Base-by-base conservation (phyloP, 1,140 invertebrate genomes). In the Dinoponera quadriceps region DNA sequence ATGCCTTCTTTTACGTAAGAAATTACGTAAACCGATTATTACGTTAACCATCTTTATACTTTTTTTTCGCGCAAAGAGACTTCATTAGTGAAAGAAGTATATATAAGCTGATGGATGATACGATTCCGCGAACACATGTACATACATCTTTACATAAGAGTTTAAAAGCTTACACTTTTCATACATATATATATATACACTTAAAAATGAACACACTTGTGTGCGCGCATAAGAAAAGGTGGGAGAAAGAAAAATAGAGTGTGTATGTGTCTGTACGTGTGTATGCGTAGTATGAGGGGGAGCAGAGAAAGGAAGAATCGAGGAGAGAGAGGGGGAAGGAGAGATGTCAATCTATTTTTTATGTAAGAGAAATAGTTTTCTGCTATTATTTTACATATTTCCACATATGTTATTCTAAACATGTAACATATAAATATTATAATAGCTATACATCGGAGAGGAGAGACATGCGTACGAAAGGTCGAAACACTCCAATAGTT, bases 371-470 rank as follows among this genome's bases (percentile, higher is more conserved):
- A 88, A 93, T 92, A 92, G 91, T 90, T 92, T 91, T 91, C 87
- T 91, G 91, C 91, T 91, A 91, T 93, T 88, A 90, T 92, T 92
- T 92, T 91, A 90, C 89, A 91, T 48, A 55, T 90, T 85, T 88
- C 88, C 88, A 82, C 85, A 82, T 62, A 55, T 88, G 77, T 49
- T 44, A 88, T 87, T 51, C 78, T 75, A 49, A 78, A 78, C 60
- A 88, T 82, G 87, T 74, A 38, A 66, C 48, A 73, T 57, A 84
- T 84, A 82, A 25, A 71, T 73, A 72, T 51, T 78, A 72, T 84
- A 87, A 86, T 71, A 84, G 59, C 18, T 48, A 85, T 75, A 80
- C 71, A 85, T 69, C 86, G 49, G 85, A 84, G 65, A 85, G 85
- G 73, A 88, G 55, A 85, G 77, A 51, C 44, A 85, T 86, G 85